Percentiles rank a stretch among this genome's conserved stretches.
phyloP scores from a whole-genome alignment of 2,797 vertebrate genomes.

The Macropus fuliginosus region DNA sequence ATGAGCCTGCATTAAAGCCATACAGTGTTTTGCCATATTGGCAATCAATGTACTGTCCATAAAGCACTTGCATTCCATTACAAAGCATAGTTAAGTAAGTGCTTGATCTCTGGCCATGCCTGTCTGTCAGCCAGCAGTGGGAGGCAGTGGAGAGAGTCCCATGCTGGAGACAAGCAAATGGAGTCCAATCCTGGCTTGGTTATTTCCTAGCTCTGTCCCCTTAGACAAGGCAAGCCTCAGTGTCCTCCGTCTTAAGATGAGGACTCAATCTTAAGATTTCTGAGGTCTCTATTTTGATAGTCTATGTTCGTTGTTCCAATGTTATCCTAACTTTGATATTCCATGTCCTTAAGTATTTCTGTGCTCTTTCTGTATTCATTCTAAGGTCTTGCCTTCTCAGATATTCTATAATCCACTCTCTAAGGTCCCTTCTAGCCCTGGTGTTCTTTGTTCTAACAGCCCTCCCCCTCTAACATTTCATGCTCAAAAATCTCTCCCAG shows the following conservation, averaged over 20 bases:
- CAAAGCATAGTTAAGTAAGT: background rate
- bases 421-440: background rate
- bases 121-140: background rate
- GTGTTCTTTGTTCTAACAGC: background rate
- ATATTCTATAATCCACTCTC: background rate
- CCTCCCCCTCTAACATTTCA: background rate
- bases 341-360: background rate
- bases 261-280: background rate
- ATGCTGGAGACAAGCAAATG: background rate
- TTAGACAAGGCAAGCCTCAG: background rate
- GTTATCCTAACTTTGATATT: background rate
- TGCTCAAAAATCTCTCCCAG: background rate
- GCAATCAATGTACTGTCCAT: constrained; percentile 35
- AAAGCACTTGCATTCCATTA: background rate
- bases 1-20: constrained; percentile 5
- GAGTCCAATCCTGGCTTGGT: background rate
- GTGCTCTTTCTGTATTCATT: background rate
- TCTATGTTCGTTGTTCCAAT: background rate
- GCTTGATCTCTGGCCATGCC: background rate
- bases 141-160: background rate
- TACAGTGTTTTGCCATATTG: background rate
- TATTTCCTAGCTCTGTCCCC: background rate
- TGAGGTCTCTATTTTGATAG: background rate
- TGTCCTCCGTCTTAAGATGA: constrained; percentile 43
- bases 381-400: background rate